Conservation (phyloP, 2,113 vertebrate species). For the Bubo blakistoni region DNA sequence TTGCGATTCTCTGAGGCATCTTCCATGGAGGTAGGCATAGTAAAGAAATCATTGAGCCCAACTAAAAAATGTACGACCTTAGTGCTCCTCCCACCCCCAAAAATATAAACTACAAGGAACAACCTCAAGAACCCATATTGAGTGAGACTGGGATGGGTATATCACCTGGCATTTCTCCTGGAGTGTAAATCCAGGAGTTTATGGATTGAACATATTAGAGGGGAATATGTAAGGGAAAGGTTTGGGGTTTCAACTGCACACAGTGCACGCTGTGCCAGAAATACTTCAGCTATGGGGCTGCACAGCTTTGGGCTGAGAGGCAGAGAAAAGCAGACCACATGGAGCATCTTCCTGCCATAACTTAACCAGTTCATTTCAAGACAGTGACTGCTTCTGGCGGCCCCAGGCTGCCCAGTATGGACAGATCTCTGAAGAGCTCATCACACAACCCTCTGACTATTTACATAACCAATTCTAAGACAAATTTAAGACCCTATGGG, state of each 20-base stretch:
- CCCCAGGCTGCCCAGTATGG: not conserved
- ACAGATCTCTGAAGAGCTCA: not conserved
- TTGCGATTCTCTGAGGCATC: not conserved
- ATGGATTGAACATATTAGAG: not conserved
- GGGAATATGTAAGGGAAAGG: not conserved
- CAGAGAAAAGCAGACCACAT: not conserved
- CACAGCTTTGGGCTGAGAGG: not conserved
- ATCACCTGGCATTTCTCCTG: not conserved
- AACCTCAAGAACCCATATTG: not conserved
- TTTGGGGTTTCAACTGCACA: not conserved
- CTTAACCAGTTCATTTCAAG: not conserved
- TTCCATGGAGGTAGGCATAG: not conserved
- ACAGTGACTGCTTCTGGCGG: not conserved
- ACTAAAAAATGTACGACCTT: not conserved
- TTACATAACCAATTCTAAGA: not conserved
- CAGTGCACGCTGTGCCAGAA: not conserved
- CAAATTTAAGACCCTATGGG: not conserved
- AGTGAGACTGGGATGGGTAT: not conserved
- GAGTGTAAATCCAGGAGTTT: not conserved
- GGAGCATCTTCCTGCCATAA: not conserved
- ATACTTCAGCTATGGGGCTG: not conserved
- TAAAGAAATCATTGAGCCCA: not conserved
- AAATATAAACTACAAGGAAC: not conserved
- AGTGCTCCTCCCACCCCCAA: not conserved
- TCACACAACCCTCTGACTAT: not conserved